phyloP scores from a whole-genome alignment of 1,140 invertebrate genomes.

The Trachymyrmex septentrionalis region DNA sequence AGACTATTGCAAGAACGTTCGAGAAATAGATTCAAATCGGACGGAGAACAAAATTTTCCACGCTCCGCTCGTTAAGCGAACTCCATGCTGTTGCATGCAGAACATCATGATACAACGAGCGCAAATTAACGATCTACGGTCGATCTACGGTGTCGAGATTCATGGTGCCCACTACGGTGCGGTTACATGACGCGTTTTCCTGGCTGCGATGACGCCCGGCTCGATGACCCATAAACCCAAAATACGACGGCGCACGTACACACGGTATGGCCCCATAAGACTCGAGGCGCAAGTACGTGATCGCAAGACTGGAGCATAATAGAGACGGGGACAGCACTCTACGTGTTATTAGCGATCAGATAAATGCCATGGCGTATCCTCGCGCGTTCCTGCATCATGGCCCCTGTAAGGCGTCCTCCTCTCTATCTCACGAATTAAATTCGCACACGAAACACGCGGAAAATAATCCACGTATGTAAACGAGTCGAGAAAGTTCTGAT shows the following conservation, averaged over 20 bases:
- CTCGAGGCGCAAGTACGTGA: conserved; percentile 48
- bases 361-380: conserved; percentile 65
- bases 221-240: conserved; percentile 71
- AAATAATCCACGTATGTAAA: conserved; percentile 13
- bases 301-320: conserved; percentile 35
- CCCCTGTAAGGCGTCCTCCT: neutral
- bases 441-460: neutral
- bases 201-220: conserved; percentile 40
- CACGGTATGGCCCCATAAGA: conserved; percentile 10
- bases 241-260: conserved; percentile 40
- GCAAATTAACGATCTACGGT: neutral
- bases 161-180: neutral
- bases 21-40: neutral
- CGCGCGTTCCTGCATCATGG: conserved; percentile 33
- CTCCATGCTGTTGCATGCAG: neutral
- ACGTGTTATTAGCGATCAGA: conserved; percentile 69
- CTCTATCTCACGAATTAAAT: conserved; percentile 11
- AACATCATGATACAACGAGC: neutral
- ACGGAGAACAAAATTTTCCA: neutral
- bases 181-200: conserved; percentile 40
- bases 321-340: conserved; percentile 51
- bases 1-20: neutral
- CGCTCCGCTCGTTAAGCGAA: neutral
- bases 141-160: conserved; percentile 35
- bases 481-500: neutral